Base-by-base conservation (phyloP, 53 echinoderm and acorn worm genomes). In the Crossaster papposus region DNA sequence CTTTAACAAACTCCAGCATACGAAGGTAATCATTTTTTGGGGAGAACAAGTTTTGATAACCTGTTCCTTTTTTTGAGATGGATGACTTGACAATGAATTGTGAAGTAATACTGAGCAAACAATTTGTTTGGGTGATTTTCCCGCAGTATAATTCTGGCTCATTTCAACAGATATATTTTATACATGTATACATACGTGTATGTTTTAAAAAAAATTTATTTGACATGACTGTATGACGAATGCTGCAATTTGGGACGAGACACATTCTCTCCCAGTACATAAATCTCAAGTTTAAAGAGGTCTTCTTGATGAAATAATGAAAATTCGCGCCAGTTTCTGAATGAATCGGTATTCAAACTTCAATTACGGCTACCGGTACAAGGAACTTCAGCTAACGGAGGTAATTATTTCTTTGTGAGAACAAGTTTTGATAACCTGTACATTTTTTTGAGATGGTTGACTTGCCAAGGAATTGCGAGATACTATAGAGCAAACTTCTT, bases 351-450 rank as follows among this genome's bases (percentile, higher is more conserved):
- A 68, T n/a, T 68, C 62, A 64, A 68, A 68, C 83, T 64, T 36
- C 70, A 83, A 36, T 70, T 83, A 23, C 37, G 2, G 10, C 54
- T 30, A 23, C 14, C n/a, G n/a, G n/a, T n/a, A n/a, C n/a, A n/a
- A n/a, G n/a, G n/a, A n/a, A n/a, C n/a, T n/a, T n/a, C n/a, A n/a
- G n/a, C n/a, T n/a, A n/a, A n/a, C n/a, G n/a, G n/a, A n/a, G n/a
- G n/a, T n/a, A n/a, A n/a, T n/a, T n/a, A 20, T 23, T 3, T 68
- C 22, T 68, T 68, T 3, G 17, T 24, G 68, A 68, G 68, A 68
- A 68, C 68, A 68, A 68, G 28, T 68, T 68, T 68, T 68, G 24
- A 68, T 68, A 68, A 68, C 68, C 68, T 68, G 68, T 23, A 68
- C 68, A n/a, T n/a, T n/a, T n/a, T 68, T 68, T 26, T 26, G 10